phyloP scores from a whole-genome alignment of 1,140 invertebrate genomes.

The Drosophila albomicans region DNA sequence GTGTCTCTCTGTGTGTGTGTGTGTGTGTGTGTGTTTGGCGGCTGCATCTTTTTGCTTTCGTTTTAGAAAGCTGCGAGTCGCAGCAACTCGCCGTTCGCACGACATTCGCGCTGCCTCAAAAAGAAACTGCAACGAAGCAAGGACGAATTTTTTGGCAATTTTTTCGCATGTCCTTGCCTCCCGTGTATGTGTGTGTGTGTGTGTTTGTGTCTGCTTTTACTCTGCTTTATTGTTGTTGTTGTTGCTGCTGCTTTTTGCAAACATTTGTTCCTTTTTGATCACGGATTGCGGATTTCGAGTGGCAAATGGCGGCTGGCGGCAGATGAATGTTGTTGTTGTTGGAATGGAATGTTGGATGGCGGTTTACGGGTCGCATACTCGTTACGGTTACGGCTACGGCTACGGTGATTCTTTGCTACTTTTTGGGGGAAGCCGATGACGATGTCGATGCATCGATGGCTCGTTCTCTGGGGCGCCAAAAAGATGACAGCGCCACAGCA shows the following conservation, averaged over 20 bases:
- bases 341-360: background rate
- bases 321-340: too few species aligned
- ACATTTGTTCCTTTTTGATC: constrained; percentile 48
- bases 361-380: constrained; percentile 16
- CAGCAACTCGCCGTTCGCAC: constrained; percentile 62
- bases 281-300: constrained; percentile 1
- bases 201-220: constrained; percentile 43
- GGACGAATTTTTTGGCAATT: constrained; percentile 84
- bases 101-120: constrained; percentile 68
- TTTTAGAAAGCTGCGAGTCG: constrained; percentile 72
- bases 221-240: constrained; percentile 27
- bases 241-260: constrained; percentile 23
- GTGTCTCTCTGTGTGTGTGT: constrained; percentile 5
- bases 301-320: background rate
- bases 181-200: constrained; percentile 22
- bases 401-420: constrained; percentile 36
- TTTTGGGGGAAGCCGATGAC: constrained; percentile 12
- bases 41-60: constrained; percentile 79
- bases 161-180: constrained; percentile 45
- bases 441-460: too few species aligned
- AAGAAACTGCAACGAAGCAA: constrained; percentile 84
- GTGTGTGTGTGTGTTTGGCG: constrained; percentile 23
- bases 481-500: constrained; percentile 16
- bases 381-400: constrained; percentile 12
- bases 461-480: constrained; percentile 20